Base-by-base conservation (phyloP, 2,797 vertebrate genomes). In the Cercopithecus diana region DNA sequence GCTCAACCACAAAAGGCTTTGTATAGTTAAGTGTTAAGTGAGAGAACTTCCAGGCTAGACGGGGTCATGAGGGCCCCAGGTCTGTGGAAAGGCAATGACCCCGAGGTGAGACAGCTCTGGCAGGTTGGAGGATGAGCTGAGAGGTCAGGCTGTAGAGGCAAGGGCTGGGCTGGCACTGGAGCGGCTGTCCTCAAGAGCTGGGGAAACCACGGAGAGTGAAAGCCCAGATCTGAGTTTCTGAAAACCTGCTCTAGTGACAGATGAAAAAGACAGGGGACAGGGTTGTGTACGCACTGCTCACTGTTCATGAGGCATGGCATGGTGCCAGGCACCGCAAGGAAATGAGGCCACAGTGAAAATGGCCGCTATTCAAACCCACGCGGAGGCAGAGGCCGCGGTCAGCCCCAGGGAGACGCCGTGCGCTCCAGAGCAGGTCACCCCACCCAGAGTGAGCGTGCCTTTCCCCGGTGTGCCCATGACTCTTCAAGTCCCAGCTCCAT, bases 61-160 rank as follows among this genome's bases (percentile, higher is more conserved):
- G 6, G 6, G 17, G 41, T 33, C 55, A 9, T 4, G 7, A 52
- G 13, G 13, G 8, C 2, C 13, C 1, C 0, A 6, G 17, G 41
- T 7, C n/a, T 4, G 9, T 9, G 41, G 6, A 24, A 77, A 17
- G 41, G 9, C 4, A 19, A 4, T 10, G 45, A 26, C 4, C 17
- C 22, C 30, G 33, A 41, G 36, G 7, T 22, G n/a, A 30, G 13
- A 13, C 1, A 4, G 67, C 67, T n/a, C 22, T 1, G 26, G 26
- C 39, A 9, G 4, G 12, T 2, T 81, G 50, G 77, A 50, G 45
- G 30, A 13, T n/a, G 19, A 50, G 67, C 67, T 17, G 2, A n/a
- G 9, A 61, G 57, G 43, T 48, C 88, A 79, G 55, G 57, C 75
- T 79, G 43, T 41, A 58, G 26, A 76, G 30, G 13, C 10, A 6